Percentiles rank a stretch among this genome's conserved stretches.
These are phyloP conservation scores for Limosa lapponica DNA, from an alignment of 2,797 vertebrate genomes.

Conservation along the genomic window DNA sequence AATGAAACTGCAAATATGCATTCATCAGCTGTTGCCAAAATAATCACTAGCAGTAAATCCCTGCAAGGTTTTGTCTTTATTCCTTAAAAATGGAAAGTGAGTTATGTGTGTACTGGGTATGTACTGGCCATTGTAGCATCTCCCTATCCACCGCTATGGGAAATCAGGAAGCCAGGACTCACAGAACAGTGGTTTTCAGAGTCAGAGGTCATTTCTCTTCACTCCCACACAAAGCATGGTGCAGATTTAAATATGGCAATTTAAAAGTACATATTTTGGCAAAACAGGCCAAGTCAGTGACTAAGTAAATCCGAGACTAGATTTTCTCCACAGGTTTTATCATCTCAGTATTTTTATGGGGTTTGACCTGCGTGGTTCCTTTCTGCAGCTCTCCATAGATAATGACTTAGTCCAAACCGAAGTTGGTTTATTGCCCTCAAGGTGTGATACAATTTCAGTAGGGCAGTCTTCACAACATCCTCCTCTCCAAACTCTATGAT, in stretches of 20 bases:
- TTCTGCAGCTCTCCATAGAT: neutral
- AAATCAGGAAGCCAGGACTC: neutral
- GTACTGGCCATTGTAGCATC: neutral
- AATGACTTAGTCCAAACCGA: neutral
- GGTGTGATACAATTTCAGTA: neutral
- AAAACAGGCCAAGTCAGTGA: neutral
- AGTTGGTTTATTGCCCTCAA: neutral
- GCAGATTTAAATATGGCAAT: neutral
- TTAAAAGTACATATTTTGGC: neutral
- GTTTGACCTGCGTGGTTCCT: neutral
- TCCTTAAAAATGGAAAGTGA: neutral
- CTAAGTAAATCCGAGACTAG: neutral
- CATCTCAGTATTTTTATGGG: neutral
- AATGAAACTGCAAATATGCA: slow-evolving; percentile 22
- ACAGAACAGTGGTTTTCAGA: neutral
- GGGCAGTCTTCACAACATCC: neutral
- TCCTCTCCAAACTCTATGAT: neutral
- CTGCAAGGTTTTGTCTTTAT: neutral
- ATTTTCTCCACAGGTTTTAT: neutral
- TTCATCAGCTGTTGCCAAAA: slow-evolving; percentile 47
- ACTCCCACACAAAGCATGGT: neutral
- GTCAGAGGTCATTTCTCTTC: neutral
- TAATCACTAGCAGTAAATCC: slow-evolving; percentile 34
- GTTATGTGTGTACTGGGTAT: neutral
- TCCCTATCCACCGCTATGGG: neutral